A percentile compares a stretch with the other conserved stretches of the same genome.
These are phyloP conservation scores for Hemibagrus guttatus DNA, from an alignment of 2,797 vertebrate species.

Conservation along the genomic window DNA sequence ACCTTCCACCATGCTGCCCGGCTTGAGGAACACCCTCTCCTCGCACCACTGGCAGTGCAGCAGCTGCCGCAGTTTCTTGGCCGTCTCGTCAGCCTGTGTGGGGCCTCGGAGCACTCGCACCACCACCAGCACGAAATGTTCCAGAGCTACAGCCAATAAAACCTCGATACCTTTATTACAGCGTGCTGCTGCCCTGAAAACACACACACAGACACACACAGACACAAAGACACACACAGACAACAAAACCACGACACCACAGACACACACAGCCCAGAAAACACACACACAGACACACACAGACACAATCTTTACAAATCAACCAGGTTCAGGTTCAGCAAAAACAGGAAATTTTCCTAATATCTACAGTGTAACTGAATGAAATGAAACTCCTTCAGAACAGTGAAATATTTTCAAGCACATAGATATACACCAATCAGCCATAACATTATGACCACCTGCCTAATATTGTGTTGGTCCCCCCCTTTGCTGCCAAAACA, in stretches of 20 bases:
- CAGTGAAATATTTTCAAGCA: neutral
- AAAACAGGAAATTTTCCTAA: too few relatives aligned
- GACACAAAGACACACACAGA: neutral
- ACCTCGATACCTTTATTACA: slow-evolving; percentile 97
- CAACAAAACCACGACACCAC: slow-evolving; percentile 14
- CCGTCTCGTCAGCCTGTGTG: slow-evolving; percentile 84
- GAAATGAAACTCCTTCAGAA: neutral
- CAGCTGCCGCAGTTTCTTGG: slow-evolving; percentile 85
- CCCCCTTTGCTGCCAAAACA: too few relatives aligned
- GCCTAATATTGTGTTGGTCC: too few relatives aligned
- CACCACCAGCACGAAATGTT: slow-evolving; percentile 94
- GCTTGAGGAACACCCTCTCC: slow-evolving; percentile 90
- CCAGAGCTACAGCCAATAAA: slow-evolving; percentile 88
- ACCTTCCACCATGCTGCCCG: slow-evolving; percentile 93
- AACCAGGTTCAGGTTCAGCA: neutral
- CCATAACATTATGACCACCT: too few relatives aligned
- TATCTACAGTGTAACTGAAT: neutral
- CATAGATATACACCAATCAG: too few relatives aligned
- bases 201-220: slow-evolving; percentile 9
- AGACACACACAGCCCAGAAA: slow-evolving; percentile 73
- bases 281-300: slow-evolving; percentile 9
- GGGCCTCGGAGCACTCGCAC: slow-evolving; percentile 90
- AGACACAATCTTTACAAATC: neutral
- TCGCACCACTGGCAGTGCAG: slow-evolving; percentile 98
- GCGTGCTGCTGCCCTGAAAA: slow-evolving; percentile 87